These are phyloP conservation scores for Cranoglanis bouderius DNA, from an alignment of 2,113 vertebrate species.

Conservation along the genomic window DNA sequence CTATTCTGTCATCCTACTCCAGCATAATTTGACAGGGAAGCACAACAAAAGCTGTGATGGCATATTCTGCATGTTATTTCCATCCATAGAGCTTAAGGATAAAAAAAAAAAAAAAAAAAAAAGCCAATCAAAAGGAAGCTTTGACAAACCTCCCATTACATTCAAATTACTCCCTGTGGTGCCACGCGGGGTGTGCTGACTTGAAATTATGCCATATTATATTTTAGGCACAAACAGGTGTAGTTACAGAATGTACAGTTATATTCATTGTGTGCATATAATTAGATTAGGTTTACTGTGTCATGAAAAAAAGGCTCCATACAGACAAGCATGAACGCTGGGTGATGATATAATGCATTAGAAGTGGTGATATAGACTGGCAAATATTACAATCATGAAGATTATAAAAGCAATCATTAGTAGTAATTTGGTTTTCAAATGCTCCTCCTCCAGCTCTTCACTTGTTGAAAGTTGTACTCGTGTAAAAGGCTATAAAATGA, in stretches of 20 bases:
- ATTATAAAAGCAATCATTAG: conserved; percentile 2
- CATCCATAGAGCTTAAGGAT: neutral
- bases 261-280: neutral
- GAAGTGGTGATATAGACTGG: neutral
- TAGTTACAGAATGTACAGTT: conserved; percentile 26
- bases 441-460: neutral
- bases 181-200: conserved; percentile 14
- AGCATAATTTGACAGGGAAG: conserved; percentile 46
- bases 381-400: neutral
- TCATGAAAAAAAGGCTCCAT: neutral
- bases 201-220: conserved; percentile 31
- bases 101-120: conserved; percentile 5
- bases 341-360: neutral
- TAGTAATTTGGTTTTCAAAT: conserved; percentile 4
- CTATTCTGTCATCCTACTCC: conserved; percentile 37
- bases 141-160: conserved; percentile 44
- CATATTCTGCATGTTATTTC: conserved; percentile 33
- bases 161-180: conserved; percentile 33
- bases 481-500: neutral
- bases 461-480: neutral
- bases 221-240: conserved; percentile 37
- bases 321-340: neutral
- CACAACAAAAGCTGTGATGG: conserved; percentile 47
- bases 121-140: conserved; percentile 41
- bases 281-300: conserved; percentile 13